These are phyloP conservation scores for Papilio dardanus DNA, from an alignment of 1,140 invertebrate genomes.

Conservation along the genomic window DNA sequence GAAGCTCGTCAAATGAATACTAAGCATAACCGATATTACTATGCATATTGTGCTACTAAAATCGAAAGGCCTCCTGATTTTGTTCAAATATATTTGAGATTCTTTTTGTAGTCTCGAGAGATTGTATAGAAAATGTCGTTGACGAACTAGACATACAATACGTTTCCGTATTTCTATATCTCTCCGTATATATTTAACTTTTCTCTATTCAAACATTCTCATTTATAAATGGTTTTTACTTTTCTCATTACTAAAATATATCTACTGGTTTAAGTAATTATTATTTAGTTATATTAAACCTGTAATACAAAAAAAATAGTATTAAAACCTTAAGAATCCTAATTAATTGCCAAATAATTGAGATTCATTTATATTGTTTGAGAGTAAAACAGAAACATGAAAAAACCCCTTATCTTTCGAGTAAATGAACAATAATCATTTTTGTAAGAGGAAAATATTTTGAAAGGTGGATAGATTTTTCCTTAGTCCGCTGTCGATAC, in stretches of 20 bases:
- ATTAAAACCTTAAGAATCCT: not conserved
- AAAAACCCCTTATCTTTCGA: not conserved
- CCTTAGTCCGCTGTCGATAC: not conserved
- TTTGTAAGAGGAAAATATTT: not conserved
- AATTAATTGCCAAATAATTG: not conserved
- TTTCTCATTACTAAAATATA: too few species aligned
- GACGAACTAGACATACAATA: not conserved
- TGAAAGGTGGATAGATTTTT: not conserved
- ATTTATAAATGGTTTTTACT: too few species aligned
- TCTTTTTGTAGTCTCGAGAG: not conserved
- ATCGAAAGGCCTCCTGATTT: not conserved
- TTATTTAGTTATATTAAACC: too few species aligned
- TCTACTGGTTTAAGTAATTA: too few species aligned
- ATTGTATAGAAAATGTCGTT: not conserved
- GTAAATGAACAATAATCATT: not conserved
- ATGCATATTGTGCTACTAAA: not conserved
- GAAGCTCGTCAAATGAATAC: slow-evolving; percentile 26
- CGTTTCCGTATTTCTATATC: not conserved
- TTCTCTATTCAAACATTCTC: too few species aligned
- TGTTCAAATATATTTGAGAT: not conserved
- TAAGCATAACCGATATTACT: slow-evolving; percentile 4
- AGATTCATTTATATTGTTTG: not conserved
- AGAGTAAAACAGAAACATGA: not conserved
- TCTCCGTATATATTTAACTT: not conserved
- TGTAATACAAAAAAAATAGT: too few species aligned